Conservation (phyloP, 2,888 invertebrate genomes). For the Rutpela maculata region DNA sequence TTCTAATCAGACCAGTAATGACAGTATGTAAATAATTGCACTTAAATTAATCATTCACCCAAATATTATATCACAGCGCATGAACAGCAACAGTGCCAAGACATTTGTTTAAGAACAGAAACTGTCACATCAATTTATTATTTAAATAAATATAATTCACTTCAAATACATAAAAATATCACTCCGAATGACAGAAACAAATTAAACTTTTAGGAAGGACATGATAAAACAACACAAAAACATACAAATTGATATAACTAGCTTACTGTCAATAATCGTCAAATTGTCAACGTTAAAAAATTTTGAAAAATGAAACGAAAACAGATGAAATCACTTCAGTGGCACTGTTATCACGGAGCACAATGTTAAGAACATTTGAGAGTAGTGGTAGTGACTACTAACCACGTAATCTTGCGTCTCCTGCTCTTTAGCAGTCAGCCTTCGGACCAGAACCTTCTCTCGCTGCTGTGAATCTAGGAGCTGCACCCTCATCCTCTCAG, state of each 20-base stretch:
- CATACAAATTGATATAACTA: constrained; percentile 19
- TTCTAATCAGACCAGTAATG: not conserved
- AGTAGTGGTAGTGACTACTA: constrained; percentile 74
- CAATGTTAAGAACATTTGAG: constrained; percentile 71
- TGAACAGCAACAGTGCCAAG: constrained; percentile 11
- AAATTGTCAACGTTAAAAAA: constrained; percentile 32
- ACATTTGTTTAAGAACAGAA: not conserved
- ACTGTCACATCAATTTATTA: constrained; percentile 15
- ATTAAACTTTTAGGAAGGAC: not conserved
- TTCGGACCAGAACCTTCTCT: constrained; percentile 93
- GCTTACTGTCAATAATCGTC: constrained; percentile 22
- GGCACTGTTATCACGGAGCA: constrained; percentile 45
- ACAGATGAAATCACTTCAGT: constrained; percentile 27
- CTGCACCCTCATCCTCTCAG: constrained; percentile 88
- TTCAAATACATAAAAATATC: constrained; percentile 6
- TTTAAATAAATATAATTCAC: constrained; percentile 22
- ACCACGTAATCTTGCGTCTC: constrained; percentile 97
- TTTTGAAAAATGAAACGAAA: constrained; percentile 21
- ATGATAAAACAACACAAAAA: constrained; percentile 20
- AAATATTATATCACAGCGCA: constrained; percentile 9
- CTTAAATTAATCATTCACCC: not conserved
- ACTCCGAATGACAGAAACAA: not conserved
- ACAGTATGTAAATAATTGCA: not conserved
- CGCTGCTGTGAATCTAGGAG: constrained; percentile 91
- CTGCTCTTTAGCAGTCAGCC: constrained; percentile 96